Evolutionary conservation across 1,140 invertebrate genomes (phyloP).

Genomic region (Leptinotarsa texana): DNA sequence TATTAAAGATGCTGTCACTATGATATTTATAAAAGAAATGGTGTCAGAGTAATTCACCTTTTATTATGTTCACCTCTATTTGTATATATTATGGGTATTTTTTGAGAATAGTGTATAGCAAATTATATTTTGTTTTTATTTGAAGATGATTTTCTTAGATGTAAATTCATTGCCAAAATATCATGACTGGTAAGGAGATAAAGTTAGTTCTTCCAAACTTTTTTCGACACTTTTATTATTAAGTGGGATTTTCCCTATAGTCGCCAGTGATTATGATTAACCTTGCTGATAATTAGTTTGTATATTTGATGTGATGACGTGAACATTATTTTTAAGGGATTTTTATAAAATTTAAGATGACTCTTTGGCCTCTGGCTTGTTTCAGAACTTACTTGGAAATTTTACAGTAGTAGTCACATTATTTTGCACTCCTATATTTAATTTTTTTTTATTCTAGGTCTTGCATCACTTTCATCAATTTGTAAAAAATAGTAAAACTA

Average conservation of each 20-base stretch:
- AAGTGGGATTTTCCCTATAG: not conserved
- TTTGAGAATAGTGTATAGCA: not conserved
- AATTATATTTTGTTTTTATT: slow-evolving; percentile 4
- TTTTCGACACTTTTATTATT: not conserved
- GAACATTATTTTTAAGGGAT: not conserved
- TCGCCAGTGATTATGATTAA: not conserved
- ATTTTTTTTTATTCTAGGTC: no score
- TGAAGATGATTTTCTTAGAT: not conserved
- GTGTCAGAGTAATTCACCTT: not conserved
- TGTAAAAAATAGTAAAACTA: no score
- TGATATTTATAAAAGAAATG: not conserved
- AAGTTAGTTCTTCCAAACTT: not conserved
- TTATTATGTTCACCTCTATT: not conserved
- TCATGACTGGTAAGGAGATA: not conserved
- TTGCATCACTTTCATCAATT: no score
- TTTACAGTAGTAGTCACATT: no score
- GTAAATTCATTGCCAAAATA: not conserved
- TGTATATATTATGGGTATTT: slow-evolving; percentile 2
- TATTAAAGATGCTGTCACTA: not conserved
- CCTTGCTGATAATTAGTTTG: not conserved
- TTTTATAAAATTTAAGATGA: not conserved
- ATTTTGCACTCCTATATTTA: no score
- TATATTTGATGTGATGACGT: not conserved
- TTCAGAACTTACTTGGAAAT: no score
- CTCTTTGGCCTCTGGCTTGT: no score